Evolutionary conservation across 2,888 invertebrate species (phyloP).

Genomic region (Heteromurus nitidus): DNA sequence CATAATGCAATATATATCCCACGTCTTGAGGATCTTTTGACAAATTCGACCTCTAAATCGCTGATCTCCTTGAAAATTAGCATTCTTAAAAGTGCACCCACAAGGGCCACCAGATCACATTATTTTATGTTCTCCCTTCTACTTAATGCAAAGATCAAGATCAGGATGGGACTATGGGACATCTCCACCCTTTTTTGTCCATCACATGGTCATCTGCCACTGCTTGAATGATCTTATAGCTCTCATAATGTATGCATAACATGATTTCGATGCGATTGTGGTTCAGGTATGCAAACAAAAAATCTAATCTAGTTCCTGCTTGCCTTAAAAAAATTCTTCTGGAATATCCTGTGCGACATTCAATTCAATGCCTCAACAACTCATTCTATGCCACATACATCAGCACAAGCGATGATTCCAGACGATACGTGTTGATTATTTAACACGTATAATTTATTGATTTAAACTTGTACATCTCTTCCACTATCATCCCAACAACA

Average conservation of each 20-base stretch:
- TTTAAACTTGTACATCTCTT: too few species aligned
- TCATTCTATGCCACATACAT: too few species aligned
- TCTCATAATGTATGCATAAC: conserved; percentile 35
- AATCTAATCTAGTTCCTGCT: conserved; percentile 50
- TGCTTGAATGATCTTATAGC: neutral
- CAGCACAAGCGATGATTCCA: too few species aligned
- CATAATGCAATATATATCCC: neutral
- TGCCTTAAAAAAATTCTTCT: conserved; percentile 7
- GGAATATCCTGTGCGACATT: conserved; percentile 21
- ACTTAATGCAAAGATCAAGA: conserved; percentile 54
- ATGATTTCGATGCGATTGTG: conserved; percentile 25
- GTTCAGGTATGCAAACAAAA: conserved; percentile 9
- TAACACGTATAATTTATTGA: too few species aligned
- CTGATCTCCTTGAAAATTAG: neutral
- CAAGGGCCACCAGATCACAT: neutral
- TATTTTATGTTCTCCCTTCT: too few species aligned
- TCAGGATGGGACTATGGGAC: conserved; percentile 48
- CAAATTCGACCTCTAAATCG: neutral
- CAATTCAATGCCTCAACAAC: too few species aligned
- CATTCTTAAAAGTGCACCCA: neutral
- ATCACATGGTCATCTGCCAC: conserved; percentile 55
- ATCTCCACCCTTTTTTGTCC: conserved; percentile 56
- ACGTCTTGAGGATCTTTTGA: neutral
- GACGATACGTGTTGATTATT: too few species aligned
- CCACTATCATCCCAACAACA: too few species aligned